Base-by-base conservation (phyloP, 2,113 vertebrate genomes). In the Bubalus kerabau region DNA sequence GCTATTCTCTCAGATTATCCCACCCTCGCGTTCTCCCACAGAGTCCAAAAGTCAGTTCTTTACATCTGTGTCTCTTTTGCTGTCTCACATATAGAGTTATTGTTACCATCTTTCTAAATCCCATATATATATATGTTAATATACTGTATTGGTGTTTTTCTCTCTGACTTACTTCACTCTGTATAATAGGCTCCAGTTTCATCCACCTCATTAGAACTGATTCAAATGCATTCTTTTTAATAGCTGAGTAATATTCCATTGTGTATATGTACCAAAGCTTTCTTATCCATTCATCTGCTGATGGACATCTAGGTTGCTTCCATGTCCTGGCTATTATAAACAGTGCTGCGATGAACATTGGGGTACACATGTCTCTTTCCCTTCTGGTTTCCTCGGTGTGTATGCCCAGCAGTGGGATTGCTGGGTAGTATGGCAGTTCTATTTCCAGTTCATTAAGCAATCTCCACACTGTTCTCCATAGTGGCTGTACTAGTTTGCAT, bases 321-420 rank as follows among this genome's bases (percentile, higher is more conserved):
- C 64, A 36, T 5, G 16, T 36, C 64, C 8, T 67, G 17, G 32
- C 64, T 21, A 67, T 67, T 67, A 4, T 10, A 67, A 67, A 36
- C 4, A 21, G 32, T 67, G 32, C 5, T 67, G 64, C 0, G 0
- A 21, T 67, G 64, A 67, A 21, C 2, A 5, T 21, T n/a, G 64
- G 4, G 32, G 64, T 67, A 5, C 4, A 67, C 0, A 0, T 67
- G 32, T 67, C 17, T 67, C 64, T 62, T 62, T 67, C 64, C 36
- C 0, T 10, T 67, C 16, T 36, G 32, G 64, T 67, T 67, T 67
- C 32, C 0, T 67, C 0, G 0, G 17, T 36, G 8, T 36, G 17
- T 36, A 67, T 19, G 32, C 64, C 64, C 32, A 36, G 64, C 0
- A 19, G 64, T 21, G 8, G 64, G 8, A 67, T 67, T 36, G 64